phyloP scores from a whole-genome alignment of 30 jellyfish, hydroid and myxozoan genomes.

The Turritopsis rubra region DNA sequence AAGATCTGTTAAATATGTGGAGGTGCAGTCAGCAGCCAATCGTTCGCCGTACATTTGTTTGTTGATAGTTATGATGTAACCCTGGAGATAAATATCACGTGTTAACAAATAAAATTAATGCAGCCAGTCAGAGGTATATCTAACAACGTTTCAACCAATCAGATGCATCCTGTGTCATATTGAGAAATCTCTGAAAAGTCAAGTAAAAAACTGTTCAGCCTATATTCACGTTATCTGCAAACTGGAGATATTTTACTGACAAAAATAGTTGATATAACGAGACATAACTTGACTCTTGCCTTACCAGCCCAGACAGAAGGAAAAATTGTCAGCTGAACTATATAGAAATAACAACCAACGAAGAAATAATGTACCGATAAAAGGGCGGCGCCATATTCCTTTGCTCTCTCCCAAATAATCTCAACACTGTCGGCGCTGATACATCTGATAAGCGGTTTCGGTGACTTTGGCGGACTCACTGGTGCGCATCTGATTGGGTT shows the following conservation, averaged over 20 bases:
- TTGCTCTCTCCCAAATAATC: conserved; percentile 47
- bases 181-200: no score
- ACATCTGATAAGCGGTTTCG: conserved; percentile 21
- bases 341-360: neutral
- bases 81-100: conserved; percentile 18
- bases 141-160: no score
- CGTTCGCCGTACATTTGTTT: conserved; percentile 27
- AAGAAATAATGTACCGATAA: conserved; percentile 31
- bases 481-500: conserved; percentile 33
- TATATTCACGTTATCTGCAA: no score
- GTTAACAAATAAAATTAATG: no score
- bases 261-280: no score
- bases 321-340: neutral
- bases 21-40: conserved; percentile 27
- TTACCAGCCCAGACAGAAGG: no score
- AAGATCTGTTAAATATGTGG: conserved; percentile 29
- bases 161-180: no score
- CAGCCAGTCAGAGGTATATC: no score
- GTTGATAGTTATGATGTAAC: conserved; percentile 29
- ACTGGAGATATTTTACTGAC: no score
- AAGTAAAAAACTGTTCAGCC: no score
- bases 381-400: conserved; percentile 37
- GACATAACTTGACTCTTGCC: no score
- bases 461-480: conserved; percentile 54
- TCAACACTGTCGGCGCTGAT: conserved; percentile 34